Evolutionary conservation across 2,113 vertebrate genomes (phyloP), one percentile per base, ranked within the genome.

Genomic region (Pygoscelis antarcticus): DNA sequence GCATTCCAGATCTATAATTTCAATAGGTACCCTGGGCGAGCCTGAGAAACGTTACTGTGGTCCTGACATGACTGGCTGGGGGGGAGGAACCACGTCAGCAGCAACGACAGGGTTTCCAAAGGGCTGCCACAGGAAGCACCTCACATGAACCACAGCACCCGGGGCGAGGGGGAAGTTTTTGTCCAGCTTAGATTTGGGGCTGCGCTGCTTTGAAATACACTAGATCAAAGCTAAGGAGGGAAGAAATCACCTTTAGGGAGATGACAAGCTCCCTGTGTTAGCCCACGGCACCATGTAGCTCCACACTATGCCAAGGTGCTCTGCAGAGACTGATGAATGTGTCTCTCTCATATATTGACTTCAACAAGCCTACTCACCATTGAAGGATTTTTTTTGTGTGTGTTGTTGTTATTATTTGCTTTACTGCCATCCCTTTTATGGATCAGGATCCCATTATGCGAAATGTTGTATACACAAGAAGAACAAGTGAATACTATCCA

Each of bases 1-100:
- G 27, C 70, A 95, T 90, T 91, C 65, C 76, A 91, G 91, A 96
- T 96, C 91, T 94, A 90, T 95, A 97, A 97, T 95, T 97, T 94
- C 96, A 96, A 94, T 64, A 86, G 87, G 70, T 91, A 96, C 61
- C n/a, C 32, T 75, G 69, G 52, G 87, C 4, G 1, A 95, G 81
- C 62, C 78, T 83, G n/a, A 70, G 78, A 69, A 95, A 66, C 74
- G 42, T 74, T 66, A 34, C 51, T 69, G 38, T 66, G 71, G 69
- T 91, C 54, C 80, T 84, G 72, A 69, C 46, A 83, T 0, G 0
- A 55, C 42, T 69, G 61, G 74, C 49, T 52, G 7, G 11, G 5
- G 29, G 30, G 23, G 6, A 91, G 62, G 21, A 92, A 62, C 13
- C 32, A 65, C 4, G 0, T 62, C 81, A 82, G 70, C 46, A 79